A percentile compares a stretch with the other conserved stretches of the same genome.
phyloP scores from a whole-genome alignment of 2,797 vertebrate species.

The Knipowitschia caucasica region DNA sequence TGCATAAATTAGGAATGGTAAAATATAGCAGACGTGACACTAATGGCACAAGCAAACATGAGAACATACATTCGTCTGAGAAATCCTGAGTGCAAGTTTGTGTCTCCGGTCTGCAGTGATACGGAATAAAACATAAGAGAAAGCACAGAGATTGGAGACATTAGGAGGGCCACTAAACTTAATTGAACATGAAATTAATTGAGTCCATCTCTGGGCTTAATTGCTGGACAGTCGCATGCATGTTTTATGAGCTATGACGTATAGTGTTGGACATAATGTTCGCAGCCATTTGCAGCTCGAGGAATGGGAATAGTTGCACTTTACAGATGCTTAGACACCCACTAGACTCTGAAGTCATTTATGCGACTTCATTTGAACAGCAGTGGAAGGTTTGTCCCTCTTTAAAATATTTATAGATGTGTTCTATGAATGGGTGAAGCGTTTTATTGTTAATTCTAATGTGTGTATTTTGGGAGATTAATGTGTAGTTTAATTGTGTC shows the following conservation, averaged over 20 bases:
- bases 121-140: conserved; percentile 1
- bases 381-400: not conserved
- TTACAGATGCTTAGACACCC: conserved; percentile 1
- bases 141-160: conserved; percentile 16
- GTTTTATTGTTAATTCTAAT: conserved; percentile 1
- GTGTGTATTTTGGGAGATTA: not conserved
- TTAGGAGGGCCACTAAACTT: conserved; percentile 30
- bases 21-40: conserved; percentile 12
- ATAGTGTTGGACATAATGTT: conserved; percentile 14
- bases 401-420: conserved; percentile 12
- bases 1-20: conserved; percentile 19
- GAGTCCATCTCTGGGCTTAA: conserved; percentile 38
- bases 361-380: conserved; percentile 3
- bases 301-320: conserved; percentile 7
- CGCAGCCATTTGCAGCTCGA: conserved; percentile 18
- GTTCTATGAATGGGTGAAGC: not conserved
- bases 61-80: conserved; percentile 5
- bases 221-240: conserved; percentile 28
- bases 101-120: conserved; percentile 15
- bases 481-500: not conserved
- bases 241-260: conserved; percentile 34
- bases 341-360: not conserved
- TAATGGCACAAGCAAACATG: conserved; percentile 2
- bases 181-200: conserved; percentile 48
- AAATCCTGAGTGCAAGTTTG: not conserved